Conservation (phyloP, 2,888 invertebrate species). For the Philopedon plagiatum region DNA sequence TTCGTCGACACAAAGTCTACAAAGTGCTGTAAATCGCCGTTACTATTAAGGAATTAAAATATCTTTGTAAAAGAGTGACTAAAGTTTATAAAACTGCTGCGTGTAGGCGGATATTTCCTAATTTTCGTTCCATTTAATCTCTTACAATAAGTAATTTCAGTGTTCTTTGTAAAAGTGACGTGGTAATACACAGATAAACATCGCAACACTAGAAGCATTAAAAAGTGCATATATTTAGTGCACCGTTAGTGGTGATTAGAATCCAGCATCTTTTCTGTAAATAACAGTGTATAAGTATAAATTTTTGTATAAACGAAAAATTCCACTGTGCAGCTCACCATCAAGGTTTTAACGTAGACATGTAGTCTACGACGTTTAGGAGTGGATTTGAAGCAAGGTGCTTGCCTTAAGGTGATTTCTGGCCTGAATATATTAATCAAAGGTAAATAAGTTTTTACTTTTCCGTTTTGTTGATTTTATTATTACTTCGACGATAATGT, state of each 20-base stretch:
- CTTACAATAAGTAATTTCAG: slow-evolving; percentile 36
- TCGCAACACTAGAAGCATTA: background rate
- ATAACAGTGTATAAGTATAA: slow-evolving; percentile 17
- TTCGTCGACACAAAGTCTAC: slow-evolving; percentile 44
- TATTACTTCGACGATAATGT: background rate
- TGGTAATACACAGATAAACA: background rate
- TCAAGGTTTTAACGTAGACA: slow-evolving; percentile 47
- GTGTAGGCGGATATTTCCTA: slow-evolving; percentile 50
- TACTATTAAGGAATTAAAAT: slow-evolving; percentile 43
- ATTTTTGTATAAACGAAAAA: slow-evolving; percentile 30
- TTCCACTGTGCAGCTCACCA: slow-evolving; percentile 15
- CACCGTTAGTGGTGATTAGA: background rate
- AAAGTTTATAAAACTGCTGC: slow-evolving; percentile 46
- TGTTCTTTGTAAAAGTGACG: slow-evolving; percentile 35
- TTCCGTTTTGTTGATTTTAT: background rate
- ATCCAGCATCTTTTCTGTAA: background rate
- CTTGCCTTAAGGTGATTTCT: slow-evolving; percentile 27
- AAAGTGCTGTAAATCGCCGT: slow-evolving; percentile 26
- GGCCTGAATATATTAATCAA: slow-evolving; percentile 26
- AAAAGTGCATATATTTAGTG: background rate
- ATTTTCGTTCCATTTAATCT: slow-evolving; percentile 40
- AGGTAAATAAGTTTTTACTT: slow-evolving; percentile 26
- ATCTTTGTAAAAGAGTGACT: slow-evolving; percentile 48
- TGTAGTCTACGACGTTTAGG: slow-evolving; percentile 46
- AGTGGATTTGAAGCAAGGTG: slow-evolving; percentile 24